Evolutionary conservation across 2,797 vertebrate species (phyloP).

Genomic region (Calcarius lapponicus): DNA sequence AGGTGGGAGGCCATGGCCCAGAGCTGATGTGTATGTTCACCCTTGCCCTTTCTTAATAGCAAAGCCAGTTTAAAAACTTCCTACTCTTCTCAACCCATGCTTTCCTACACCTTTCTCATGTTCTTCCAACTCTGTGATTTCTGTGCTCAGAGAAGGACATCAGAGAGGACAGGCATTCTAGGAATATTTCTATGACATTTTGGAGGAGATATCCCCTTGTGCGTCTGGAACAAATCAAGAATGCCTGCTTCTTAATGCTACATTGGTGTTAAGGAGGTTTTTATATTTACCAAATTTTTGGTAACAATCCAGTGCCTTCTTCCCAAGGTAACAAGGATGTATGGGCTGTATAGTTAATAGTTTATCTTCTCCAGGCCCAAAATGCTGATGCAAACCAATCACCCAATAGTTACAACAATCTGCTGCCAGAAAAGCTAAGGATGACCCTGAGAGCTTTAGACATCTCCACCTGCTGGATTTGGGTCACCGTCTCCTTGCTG

Average conservation of each 20-base stretch:
- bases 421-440: background rate
- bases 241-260: background rate
- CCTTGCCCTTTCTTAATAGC: background rate
- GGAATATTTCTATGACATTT: background rate
- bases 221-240: background rate
- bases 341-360: background rate
- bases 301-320: background rate
- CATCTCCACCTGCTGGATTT: background rate
- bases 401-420: background rate
- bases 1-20: background rate
- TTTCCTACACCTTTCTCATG: background rate
- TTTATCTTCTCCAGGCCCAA: background rate
- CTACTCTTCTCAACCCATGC: fast-evolving
- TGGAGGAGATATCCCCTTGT: background rate
- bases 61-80: background rate
- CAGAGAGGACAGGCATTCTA: background rate
- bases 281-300: background rate
- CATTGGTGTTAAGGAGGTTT: background rate
- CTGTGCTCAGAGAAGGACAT: background rate
- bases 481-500: background rate
- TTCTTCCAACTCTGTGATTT: background rate
- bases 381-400: background rate
- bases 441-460: background rate
- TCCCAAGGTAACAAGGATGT: background rate
- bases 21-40: background rate